Evolutionary conservation across 2,888 invertebrate genomes (phyloP), one percentile per base, ranked within the genome.

Genomic region (Aphidius colemani): DNA sequence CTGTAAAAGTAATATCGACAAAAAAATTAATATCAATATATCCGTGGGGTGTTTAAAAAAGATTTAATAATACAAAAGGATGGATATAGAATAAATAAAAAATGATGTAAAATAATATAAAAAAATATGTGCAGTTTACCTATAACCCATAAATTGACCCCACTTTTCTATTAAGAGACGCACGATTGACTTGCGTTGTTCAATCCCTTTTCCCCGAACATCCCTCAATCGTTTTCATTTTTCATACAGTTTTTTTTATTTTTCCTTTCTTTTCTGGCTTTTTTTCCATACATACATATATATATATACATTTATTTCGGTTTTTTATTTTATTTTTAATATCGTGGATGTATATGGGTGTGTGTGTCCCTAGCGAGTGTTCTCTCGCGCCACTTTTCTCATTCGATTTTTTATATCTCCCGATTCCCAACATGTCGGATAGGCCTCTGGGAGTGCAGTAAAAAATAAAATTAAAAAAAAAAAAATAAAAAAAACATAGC

Each of bases 91-190:
- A 57, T 60, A 58, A 51, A 61, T 49, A 40, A 57, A 53, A 64
- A 44, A 18, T 48, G 53, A 11, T 39, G 55, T 61, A 46, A 46
- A 56, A 55, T 44, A 48, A 63, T 59, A 46, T 58, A 57, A 60
- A 70, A 70, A 72, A 70, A 74, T 63, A 65, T 66, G 69, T 71
- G 72, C 71, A 78, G 78, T 79, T 79, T 80, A 77, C 79, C 80
- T 80, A 79, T 79, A 80, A 80, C 80, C 79, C 80, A 80, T 80
- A 80, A 80, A 80, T 80, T 80, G 80, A 80, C 79, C 78, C 78
- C 79, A 79, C 80, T 80, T 80, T 80, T 80, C 80, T 80, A 80
- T 80, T 80, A 80, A 80, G 79, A 79, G 79, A 79, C 79, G 78
- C 79, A 77, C 80, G 80, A 80, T 80, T 80, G 80, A 80, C 80